Evolutionary conservation across 2,888 invertebrate species (phyloP).

Genomic region (Serrognathus titanus): DNA sequence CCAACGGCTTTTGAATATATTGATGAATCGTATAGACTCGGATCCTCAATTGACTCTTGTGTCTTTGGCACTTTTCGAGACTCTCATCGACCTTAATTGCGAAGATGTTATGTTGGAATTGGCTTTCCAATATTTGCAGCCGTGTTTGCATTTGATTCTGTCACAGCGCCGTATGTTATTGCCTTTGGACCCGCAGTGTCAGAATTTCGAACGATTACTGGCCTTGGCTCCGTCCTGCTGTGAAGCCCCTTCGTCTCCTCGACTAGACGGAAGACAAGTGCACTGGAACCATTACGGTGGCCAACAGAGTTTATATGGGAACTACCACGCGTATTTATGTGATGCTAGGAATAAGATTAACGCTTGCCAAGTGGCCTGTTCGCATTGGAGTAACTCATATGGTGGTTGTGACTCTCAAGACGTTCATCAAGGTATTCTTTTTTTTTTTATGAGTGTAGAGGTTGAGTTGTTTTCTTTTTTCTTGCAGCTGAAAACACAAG

Average conservation of each 20-base stretch:
- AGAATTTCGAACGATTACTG: conserved; percentile 72
- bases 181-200: conserved; percentile 70
- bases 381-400: conserved; percentile 76
- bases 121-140: conserved; percentile 78
- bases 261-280: conserved; percentile 33
- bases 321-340: conserved; percentile 82
- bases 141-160: conserved; percentile 76
- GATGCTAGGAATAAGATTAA: conserved; percentile 79
- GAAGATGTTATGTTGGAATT: conserved; percentile 95
- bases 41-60: conserved; percentile 72
- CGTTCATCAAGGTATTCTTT: background rate
- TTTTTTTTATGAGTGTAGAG: background rate
- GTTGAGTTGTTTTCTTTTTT: conserved; percentile 4
- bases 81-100: conserved; percentile 85
- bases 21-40: conserved; percentile 70
- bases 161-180: conserved; percentile 71
- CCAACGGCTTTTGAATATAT: conserved; percentile 73
- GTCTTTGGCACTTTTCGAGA: conserved; percentile 85
- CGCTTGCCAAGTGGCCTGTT: conserved; percentile 70
- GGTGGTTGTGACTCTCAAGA: conserved; percentile 54
- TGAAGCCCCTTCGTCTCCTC: conserved; percentile 32
- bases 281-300: conserved; percentile 55
- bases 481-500: conserved; percentile 45
- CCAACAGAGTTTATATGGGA: conserved; percentile 70
- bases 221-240: conserved; percentile 70